These are phyloP conservation scores for Bryconaethiops microstoma DNA, from an alignment of 2,797 vertebrate genomes.

Conservation along the genomic window DNA sequence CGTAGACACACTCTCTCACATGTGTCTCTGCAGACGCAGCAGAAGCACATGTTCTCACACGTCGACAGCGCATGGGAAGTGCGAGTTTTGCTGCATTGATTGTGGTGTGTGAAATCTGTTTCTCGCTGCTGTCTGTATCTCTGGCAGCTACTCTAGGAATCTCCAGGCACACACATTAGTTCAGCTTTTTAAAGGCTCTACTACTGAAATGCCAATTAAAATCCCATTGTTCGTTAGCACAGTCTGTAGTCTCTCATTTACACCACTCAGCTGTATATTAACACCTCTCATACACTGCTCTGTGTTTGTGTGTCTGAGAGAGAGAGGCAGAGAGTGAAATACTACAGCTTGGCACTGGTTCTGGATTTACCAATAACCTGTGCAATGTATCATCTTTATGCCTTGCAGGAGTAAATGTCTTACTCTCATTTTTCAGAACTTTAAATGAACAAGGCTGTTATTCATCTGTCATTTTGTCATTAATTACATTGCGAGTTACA, in stretches of 20 bases:
- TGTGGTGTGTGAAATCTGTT: conserved; percentile 39
- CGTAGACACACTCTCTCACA: conserved; percentile 10
- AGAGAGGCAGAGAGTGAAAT: not conserved
- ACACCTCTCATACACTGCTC: conserved; percentile 26
- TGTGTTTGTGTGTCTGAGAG: not conserved
- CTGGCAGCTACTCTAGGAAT: conserved; percentile 16
- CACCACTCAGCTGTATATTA: conserved; percentile 39
- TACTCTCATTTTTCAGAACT: too few relatives aligned
- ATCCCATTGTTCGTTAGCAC: conserved; percentile 31
- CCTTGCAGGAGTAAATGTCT: too few relatives aligned
- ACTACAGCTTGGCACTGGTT: too few relatives aligned
- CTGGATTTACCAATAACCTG: not conserved
- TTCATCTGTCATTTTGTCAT: too few relatives aligned
- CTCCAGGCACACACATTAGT: conserved; percentile 17
- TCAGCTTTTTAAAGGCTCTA: conserved; percentile 7
- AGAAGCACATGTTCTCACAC: conserved; percentile 53
- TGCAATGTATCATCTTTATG: too few relatives aligned
- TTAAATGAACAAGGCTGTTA: too few relatives aligned
- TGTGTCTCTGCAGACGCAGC: conserved; percentile 20
- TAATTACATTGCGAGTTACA: too few relatives aligned
- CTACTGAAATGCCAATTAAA: conserved; percentile 44
- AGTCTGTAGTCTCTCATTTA: conserved; percentile 45
- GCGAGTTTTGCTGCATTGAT: conserved; percentile 50
- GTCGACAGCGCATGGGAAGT: conserved; percentile 26
- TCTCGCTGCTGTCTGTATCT: conserved; percentile 27